These are phyloP conservation scores for Ischnus inquisitorius DNA, from an alignment of 2,888 invertebrate genomes.

Conservation along the genomic window DNA sequence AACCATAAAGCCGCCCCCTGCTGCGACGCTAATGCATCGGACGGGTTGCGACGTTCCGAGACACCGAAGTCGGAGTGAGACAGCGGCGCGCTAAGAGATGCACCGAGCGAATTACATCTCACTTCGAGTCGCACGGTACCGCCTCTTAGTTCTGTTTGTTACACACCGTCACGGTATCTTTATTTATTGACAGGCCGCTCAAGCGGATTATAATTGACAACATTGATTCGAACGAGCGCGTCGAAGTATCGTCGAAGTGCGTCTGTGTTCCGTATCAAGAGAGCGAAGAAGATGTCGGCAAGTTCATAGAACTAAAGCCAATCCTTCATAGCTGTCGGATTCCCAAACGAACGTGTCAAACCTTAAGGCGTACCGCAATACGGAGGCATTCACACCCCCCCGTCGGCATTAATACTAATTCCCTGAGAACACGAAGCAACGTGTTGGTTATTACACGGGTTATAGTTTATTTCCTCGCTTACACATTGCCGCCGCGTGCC, in stretches of 20 bases:
- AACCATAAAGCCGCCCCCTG: constrained; percentile 65
- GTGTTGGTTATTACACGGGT: neutral
- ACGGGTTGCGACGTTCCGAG: constrained; percentile 70
- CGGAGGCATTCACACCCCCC: constrained; percentile 14
- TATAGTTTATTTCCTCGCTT: neutral
- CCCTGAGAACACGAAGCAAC: constrained; percentile 36
- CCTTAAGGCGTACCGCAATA: constrained; percentile 2
- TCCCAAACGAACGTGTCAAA: constrained; percentile 49
- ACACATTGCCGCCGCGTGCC: neutral
- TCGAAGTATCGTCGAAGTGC: neutral
- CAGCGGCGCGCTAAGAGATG: constrained; percentile 57
- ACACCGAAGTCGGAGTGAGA: constrained; percentile 27
- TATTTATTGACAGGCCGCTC: constrained; percentile 50
- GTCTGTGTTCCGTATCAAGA: neutral
- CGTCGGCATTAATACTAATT: constrained; percentile 42
- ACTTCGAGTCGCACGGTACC: constrained; percentile 15
- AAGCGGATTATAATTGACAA: constrained; percentile 43
- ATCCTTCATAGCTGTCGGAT: constrained; percentile 28
- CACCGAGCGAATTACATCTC: constrained; percentile 57
- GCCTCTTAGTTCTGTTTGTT: constrained; percentile 35
- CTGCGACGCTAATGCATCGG: constrained; percentile 68
- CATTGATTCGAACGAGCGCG: neutral
- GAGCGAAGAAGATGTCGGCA: neutral
- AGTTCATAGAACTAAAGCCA: neutral
- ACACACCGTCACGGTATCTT: neutral